phyloP scores from a whole-genome alignment of 2,113 vertebrate genomes.

The Gobius niger region DNA sequence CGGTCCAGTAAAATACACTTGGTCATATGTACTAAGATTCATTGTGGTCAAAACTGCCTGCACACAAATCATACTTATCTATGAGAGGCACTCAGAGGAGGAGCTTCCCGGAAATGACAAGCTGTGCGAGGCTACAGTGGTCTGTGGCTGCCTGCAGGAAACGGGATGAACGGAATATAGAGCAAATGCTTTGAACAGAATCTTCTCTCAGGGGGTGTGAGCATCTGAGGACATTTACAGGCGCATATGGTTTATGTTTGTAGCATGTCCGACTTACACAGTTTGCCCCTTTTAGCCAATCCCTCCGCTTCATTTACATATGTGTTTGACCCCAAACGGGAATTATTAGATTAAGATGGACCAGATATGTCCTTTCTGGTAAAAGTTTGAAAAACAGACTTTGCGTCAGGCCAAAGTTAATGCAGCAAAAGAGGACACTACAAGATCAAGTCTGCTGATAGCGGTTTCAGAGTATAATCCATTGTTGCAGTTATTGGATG shows the following conservation, averaged over 20 bases:
- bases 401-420: slow-evolving; percentile 55
- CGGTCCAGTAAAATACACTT: slow-evolving; percentile 59
- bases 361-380: slow-evolving; percentile 52
- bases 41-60: slow-evolving; percentile 49
- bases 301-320: slow-evolving; percentile 64
- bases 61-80: slow-evolving; percentile 53
- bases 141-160: slow-evolving; percentile 56
- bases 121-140: slow-evolving; percentile 39
- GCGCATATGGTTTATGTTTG: slow-evolving; percentile 75
- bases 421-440: slow-evolving; percentile 41
- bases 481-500: slow-evolving; percentile 52
- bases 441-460: slow-evolving; percentile 50
- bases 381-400: slow-evolving; percentile 27
- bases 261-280: slow-evolving; percentile 64
- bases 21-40: slow-evolving; percentile 64
- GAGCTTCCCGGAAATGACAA: slow-evolving; percentile 66
- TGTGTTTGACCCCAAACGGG: slow-evolving; percentile 55
- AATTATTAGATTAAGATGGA: slow-evolving; percentile 68
- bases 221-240: slow-evolving; percentile 72
- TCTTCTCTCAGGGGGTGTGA: slow-evolving; percentile 61
- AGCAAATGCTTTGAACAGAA: slow-evolving; percentile 50
- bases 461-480: slow-evolving; percentile 44
- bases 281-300: slow-evolving; percentile 39
- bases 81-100: slow-evolving; percentile 56
- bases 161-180: slow-evolving; percentile 34